phyloP scores from a whole-genome alignment of 2,888 invertebrate species.

The Tupiocoris notatus region DNA sequence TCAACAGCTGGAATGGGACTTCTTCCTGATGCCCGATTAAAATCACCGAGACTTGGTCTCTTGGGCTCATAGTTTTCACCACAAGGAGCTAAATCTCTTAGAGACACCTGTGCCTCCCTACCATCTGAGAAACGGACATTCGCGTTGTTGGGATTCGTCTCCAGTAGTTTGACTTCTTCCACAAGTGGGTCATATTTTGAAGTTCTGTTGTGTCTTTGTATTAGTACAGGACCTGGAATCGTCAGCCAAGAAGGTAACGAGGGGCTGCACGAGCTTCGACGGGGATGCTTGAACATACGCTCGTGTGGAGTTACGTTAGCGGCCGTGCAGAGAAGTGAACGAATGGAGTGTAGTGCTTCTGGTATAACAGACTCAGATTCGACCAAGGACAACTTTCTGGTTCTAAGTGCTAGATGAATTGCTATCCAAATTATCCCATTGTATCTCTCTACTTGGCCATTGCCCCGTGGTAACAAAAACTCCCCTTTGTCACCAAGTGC shows the following conservation, averaged over 20 bases:
- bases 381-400: background rate
- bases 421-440: background rate
- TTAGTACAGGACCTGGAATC: background rate
- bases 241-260: background rate
- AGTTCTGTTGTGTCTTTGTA: background rate
- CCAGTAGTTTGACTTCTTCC: background rate
- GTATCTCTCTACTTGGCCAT: constrained; percentile 1
- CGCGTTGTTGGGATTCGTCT: background rate
- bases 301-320: constrained; percentile 13
- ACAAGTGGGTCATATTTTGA: background rate
- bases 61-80: too few species aligned
- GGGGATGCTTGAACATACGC: background rate
- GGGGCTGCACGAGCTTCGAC: background rate
- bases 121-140: background rate
- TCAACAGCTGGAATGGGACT: too few species aligned
- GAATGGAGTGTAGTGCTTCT: background rate
- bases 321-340: background rate
- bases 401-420: background rate
- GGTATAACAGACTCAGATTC: background rate
- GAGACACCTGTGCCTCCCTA: background rate
- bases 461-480: constrained; percentile 2
- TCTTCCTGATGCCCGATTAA: too few species aligned
- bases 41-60: too few species aligned
- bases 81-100: background rate
- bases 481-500: too few species aligned